Evolutionary conservation across 1,140 invertebrate species (phyloP).

Genomic region (Ostrea edulis): DNA sequence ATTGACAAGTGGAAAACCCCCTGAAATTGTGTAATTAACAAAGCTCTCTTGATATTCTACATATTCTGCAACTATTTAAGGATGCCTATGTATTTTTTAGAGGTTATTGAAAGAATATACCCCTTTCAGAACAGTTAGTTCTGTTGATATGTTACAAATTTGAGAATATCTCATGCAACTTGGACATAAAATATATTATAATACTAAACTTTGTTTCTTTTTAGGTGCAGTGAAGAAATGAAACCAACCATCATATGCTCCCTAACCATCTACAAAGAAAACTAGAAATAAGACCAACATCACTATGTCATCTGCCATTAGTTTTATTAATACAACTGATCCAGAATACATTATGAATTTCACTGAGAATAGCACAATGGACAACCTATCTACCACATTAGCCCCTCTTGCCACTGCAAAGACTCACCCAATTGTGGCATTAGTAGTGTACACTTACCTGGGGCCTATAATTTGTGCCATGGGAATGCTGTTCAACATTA

Average conservation of each 20-base stretch:
- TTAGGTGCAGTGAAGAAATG: neutral
- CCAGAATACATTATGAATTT: neutral
- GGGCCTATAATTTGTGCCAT: constrained; percentile 72
- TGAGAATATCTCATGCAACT: too few relatives aligned
- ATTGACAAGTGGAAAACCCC: too few relatives aligned
- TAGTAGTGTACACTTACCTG: constrained; percentile 63
- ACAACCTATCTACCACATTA: constrained; percentile 22
- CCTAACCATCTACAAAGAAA: neutral
- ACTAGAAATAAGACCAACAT: neutral
- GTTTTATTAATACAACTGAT: neutral
- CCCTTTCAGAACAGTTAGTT: too few relatives aligned
- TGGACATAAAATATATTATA: too few relatives aligned
- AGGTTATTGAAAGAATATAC: too few relatives aligned
- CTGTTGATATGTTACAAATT: too few relatives aligned
- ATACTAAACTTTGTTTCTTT: neutral
- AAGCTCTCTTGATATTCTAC: too few relatives aligned
- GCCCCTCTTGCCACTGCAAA: neutral
- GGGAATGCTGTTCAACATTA: constrained; percentile 74
- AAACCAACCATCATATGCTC: neutral
- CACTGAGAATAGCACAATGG: neutral
- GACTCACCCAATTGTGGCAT: neutral
- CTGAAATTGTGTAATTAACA: too few relatives aligned
- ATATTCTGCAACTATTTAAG: too few relatives aligned
- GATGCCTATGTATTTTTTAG: too few relatives aligned
- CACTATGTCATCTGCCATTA: neutral